A percentile compares a stretch with the other conserved stretches of the same genome.
Conservation (phyloP, 2,113 vertebrate species). For the Bos indicus region DNA sequence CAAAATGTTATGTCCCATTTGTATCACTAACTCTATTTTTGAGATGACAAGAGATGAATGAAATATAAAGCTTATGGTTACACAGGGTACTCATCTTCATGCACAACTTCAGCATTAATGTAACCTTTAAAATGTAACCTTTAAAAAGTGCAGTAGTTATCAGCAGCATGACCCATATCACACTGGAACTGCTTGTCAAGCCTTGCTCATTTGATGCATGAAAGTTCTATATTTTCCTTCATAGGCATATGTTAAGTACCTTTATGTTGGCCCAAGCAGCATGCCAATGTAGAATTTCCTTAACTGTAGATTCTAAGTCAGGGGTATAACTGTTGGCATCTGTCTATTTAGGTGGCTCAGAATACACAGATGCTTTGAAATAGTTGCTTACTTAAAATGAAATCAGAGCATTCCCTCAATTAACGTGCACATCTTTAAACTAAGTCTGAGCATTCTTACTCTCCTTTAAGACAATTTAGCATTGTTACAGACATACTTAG, state of each 20-base stretch:
- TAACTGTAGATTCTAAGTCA: conserved; percentile 28
- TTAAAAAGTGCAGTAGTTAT: conserved; percentile 47
- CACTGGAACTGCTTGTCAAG: conserved; percentile 50
- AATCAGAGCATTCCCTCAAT: not conserved
- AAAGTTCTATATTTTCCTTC: conserved; percentile 37
- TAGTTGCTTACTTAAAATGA: not conserved
- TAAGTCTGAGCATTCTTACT: not conserved
- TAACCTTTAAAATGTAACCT: conserved; percentile 73
- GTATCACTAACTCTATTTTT: conserved; percentile 54
- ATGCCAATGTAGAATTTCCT: conserved; percentile 16
- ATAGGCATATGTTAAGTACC: not conserved
- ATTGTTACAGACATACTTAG: not conserved
- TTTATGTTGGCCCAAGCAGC: not conserved
- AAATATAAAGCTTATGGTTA: conserved; percentile 42
- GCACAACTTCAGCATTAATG: conserved; percentile 57
- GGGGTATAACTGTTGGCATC: not conserved
- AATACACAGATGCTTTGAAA: not conserved
- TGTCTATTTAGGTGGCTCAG: not conserved
- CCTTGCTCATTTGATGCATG: conserved; percentile 38
- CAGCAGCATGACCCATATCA: conserved; percentile 48
- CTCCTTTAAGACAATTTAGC: not conserved
- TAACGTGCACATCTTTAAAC: not conserved
- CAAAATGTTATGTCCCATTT: conserved; percentile 56
- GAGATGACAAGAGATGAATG: conserved; percentile 67
- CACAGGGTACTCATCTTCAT: conserved; percentile 55